These are phyloP conservation scores for Bombus soroeensis DNA, from an alignment of 1,140 invertebrate species.

Conservation along the genomic window DNA sequence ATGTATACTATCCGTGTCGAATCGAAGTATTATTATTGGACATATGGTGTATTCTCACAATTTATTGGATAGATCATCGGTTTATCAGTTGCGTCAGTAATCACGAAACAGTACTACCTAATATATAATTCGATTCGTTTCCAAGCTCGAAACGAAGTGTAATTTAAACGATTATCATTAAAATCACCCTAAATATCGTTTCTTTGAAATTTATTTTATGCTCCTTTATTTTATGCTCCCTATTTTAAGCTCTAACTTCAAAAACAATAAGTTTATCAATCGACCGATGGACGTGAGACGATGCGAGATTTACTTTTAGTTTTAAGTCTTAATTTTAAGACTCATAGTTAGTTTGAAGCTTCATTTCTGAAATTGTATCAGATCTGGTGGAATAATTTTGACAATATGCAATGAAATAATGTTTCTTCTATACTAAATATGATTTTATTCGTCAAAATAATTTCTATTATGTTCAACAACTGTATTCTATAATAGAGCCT, in stretches of 20 bases:
- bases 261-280: background rate
- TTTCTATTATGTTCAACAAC: too few species aligned
- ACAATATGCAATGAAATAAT: too few species aligned
- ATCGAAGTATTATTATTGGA: background rate
- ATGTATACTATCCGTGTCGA: background rate
- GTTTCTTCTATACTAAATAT: too few species aligned
- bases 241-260: background rate
- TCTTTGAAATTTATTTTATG: background rate
- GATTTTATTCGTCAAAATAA: too few species aligned
- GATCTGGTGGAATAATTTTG: background rate
- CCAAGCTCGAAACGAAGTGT: too few species aligned
- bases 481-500: too few species aligned
- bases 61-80: constrained; percentile 29
- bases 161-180: background rate
- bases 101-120: background rate
- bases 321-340: background rate
- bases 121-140: constrained; percentile 3
- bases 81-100: background rate
- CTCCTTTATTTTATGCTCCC: too few species aligned
- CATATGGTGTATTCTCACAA: constrained; percentile 20
- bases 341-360: background rate
- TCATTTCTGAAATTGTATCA: background rate
- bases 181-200: background rate
- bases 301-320: background rate
- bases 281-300: background rate